Evolutionary conservation across 2,888 invertebrate genomes (phyloP).

Genomic region (Cynaeus angustus): DNA sequence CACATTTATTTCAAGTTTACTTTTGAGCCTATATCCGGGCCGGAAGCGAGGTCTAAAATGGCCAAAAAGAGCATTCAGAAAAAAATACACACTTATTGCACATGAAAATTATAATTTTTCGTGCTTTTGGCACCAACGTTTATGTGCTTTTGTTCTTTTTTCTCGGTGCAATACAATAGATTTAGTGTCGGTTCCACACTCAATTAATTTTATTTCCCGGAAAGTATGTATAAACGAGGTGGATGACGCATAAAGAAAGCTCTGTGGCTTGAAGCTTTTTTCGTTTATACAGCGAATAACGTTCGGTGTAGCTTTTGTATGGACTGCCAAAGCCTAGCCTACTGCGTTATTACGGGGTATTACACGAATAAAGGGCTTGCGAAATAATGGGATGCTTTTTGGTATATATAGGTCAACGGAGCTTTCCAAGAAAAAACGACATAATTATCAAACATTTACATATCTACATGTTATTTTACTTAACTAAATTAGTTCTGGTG

Average conservation of each 20-base stretch:
- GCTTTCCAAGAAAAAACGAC: conserved; percentile 42
- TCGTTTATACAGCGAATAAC: conserved; percentile 48
- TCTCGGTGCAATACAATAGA: neutral
- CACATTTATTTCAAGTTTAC: conserved; percentile 44
- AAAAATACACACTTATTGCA: conserved; percentile 16
- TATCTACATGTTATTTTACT: conserved; percentile 30
- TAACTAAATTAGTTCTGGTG: conserved; percentile 22
- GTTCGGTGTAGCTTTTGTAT: conserved; percentile 48
- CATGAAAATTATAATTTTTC: too few species aligned
- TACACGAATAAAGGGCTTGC: conserved; percentile 49
- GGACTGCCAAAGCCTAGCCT: conserved; percentile 47
- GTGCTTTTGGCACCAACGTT: neutral
- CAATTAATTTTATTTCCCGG: conserved; percentile 47
- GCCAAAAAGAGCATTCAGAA: conserved; percentile 8
- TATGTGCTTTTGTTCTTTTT: too few species aligned
- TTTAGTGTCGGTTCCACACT: conserved; percentile 24
- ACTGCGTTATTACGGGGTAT: conserved; percentile 49
- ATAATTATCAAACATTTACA: conserved; percentile 42
- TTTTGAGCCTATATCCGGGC: conserved; percentile 33
- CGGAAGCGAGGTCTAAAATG: conserved; percentile 16
- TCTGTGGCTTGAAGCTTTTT: conserved; percentile 41
- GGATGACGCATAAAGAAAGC: conserved; percentile 42
- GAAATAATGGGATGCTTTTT: conserved; percentile 51
- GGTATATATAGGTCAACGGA: conserved; percentile 47
- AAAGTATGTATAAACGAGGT: conserved; percentile 38